Percentiles rank a stretch among this genome's conserved stretches.
These are phyloP conservation scores for Spodoptera litura DNA, from an alignment of 1,140 invertebrate species.

Conservation along the genomic window DNA sequence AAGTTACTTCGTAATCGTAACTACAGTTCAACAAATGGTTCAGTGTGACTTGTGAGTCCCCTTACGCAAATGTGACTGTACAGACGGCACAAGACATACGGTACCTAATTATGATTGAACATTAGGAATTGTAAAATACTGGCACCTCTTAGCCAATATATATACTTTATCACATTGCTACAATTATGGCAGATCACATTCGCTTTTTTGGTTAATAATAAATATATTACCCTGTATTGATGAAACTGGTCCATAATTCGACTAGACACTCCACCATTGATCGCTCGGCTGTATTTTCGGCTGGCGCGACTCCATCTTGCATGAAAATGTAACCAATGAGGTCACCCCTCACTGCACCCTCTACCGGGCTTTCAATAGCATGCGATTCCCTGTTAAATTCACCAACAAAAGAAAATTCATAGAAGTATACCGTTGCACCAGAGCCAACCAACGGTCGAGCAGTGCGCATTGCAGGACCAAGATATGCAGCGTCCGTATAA, in stretches of 20 bases:
- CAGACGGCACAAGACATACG: too few species aligned
- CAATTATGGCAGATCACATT: too few species aligned
- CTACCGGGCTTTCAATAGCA: slow-evolving; percentile 40
- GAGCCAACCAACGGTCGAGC: slow-evolving; percentile 59
- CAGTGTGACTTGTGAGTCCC: too few species aligned
- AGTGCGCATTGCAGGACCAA: slow-evolving; percentile 63
- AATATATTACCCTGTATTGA: slow-evolving; percentile 65
- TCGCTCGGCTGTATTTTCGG: slow-evolving; percentile 46
- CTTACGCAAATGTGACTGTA: too few species aligned
- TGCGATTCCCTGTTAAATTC: slow-evolving; percentile 54
- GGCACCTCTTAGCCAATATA: too few species aligned
- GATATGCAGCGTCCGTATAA: slow-evolving; percentile 65
- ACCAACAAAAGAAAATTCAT: slow-evolving; percentile 70
- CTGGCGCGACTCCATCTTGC: slow-evolving; percentile 36
- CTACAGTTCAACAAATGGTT: too few species aligned
- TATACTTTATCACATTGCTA: too few species aligned
- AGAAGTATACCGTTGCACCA: slow-evolving; percentile 69
- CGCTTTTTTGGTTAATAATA: neutral
- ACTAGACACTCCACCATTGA: slow-evolving; percentile 56
- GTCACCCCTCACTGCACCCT: slow-evolving; percentile 63
- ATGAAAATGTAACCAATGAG: slow-evolving; percentile 65
- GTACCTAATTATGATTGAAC: too few species aligned
- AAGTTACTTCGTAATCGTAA: too few species aligned
- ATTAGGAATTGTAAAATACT: too few species aligned
- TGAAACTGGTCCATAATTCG: slow-evolving; percentile 66